Percentiles rank a stretch among this genome's conserved stretches.
These are phyloP conservation scores for Reticulitermes lucifugus DNA, from an alignment of 2,888 invertebrate species.

Conservation along the genomic window DNA sequence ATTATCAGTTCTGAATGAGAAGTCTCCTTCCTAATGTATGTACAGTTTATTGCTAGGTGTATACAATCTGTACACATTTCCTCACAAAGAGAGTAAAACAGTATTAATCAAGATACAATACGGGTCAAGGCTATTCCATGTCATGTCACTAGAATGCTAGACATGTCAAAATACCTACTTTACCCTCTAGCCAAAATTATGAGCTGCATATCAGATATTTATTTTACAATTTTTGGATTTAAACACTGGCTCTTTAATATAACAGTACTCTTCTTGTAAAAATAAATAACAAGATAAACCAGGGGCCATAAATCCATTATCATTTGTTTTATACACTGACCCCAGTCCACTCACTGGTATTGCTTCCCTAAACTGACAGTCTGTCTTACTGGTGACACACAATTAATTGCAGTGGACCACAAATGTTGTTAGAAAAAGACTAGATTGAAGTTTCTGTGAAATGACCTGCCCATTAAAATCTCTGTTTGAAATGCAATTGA, in stretches of 20 bases:
- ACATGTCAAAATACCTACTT: neutral
- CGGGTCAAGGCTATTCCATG: neutral
- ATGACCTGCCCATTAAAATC: conserved; percentile 34
- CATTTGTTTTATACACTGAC: neutral
- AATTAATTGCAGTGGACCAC: conserved; percentile 1
- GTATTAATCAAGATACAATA: conserved; percentile 36
- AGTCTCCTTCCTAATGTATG: conserved; percentile 40
- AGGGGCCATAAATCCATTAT: conserved; percentile 12
- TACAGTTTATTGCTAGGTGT: conserved; percentile 52
- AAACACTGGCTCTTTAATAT: conserved; percentile 26
- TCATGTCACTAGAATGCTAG: conserved; percentile 46
- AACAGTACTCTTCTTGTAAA: conserved; percentile 36
- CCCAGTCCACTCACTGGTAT: neutral
- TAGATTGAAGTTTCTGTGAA: conserved; percentile 29
- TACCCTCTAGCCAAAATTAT: conserved; percentile 11
- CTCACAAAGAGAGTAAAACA: conserved; percentile 43
- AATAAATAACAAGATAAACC: conserved; percentile 42
- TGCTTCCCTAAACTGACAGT: neutral
- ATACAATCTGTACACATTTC: conserved; percentile 49
- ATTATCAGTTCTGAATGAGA: neutral
- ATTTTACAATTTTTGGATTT: conserved; percentile 26
- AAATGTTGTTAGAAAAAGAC: conserved; percentile 37
- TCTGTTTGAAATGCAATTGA: conserved; percentile 32
- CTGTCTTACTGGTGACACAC: conserved; percentile 7
- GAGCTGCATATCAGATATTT: conserved; percentile 21